Percentiles rank a stretch among this genome's conserved stretches.
Evolutionary conservation across 53 echinoderm and acorn worm genomes (phyloP).

Genomic region (Temnopleurus reevesii): DNA sequence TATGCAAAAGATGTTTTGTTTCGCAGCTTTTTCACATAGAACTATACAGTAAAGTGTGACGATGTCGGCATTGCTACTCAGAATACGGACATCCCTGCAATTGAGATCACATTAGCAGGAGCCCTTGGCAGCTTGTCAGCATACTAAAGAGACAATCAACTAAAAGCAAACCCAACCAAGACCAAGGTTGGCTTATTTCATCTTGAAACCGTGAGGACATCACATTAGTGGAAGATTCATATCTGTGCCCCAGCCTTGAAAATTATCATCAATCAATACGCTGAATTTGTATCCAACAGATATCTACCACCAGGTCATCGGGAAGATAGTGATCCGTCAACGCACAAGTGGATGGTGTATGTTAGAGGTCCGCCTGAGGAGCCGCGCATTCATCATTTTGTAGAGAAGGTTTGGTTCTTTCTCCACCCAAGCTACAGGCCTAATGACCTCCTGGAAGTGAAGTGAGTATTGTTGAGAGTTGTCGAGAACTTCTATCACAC

Average conservation of each 20-base stretch:
- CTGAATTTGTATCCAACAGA: no score
- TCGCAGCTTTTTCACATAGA: no score
- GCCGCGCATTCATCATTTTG: conserved; percentile 94
- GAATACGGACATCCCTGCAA: no score
- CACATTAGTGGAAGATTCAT: no score
- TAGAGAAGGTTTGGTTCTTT: conserved; percentile 98
- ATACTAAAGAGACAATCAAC: conserved; percentile 45
- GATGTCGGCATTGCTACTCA: conserved; percentile 62
- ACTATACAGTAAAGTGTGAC: no score
- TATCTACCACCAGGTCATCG: conserved; percentile 90
- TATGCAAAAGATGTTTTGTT: no score
- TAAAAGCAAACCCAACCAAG: conserved; percentile 51
- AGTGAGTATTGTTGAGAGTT: conserved; percentile 77
- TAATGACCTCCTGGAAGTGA: conserved; percentile 97
- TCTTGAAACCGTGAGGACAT: no score
- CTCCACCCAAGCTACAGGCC: conserved; percentile 99
- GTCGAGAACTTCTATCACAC: conserved; percentile 91
- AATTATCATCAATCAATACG: no score
- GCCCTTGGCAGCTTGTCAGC: conserved; percentile 48
- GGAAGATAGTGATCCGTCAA: conserved; percentile 97
- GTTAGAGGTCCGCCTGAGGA: conserved; percentile 95
- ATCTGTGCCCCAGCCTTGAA: no score
- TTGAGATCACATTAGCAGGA: no score
- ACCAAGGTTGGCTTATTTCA: no score
- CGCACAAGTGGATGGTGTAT: conserved; percentile 99